Evolutionary conservation across 2,888 invertebrate species (phyloP), one percentile per base, ranked within the genome.

Genomic region (Cantharis rustica): DNA sequence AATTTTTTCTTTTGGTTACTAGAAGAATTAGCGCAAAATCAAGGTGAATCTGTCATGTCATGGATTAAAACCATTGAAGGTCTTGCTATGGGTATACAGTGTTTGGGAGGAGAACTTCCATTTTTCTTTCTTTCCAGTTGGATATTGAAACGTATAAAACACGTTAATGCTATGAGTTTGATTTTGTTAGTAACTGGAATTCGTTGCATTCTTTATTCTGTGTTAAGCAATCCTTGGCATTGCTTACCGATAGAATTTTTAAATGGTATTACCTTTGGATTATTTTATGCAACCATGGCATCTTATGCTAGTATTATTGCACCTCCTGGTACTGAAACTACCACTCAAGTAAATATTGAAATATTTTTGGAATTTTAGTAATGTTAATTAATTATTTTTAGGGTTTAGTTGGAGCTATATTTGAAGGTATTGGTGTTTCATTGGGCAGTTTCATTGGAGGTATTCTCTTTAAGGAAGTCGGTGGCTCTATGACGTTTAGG

Each of bases 201-300:
- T 0, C 91, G 98, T 70, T 95, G 96, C 84, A 89, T 96, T 78
- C 89, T 94, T 15, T 98, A 98, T 86, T 97, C 96, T 2, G 88
- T 94, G 72, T 88, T 97, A 72, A 89, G 89, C 0, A 93, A 96
- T 87, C 93, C 96, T 0, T 97, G 97, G 96, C 93, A 92, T 90
- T 93, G 95, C 68, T 89, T 98, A 76, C 93, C 96, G 0, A 92
- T 98, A 71, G 98, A 98, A 87, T 87, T 96, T 78, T 88, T 95
- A 10, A 96, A 98, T 87, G 97, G 98, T 0, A 89, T 97, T 17
- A 96, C 97, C 0, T 95, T 95, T 86, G 97, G 97, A 16, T 91
- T 97, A 85, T 95, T 95, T 84, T 97, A 95, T 87, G 93, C 96
- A 0, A 94, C 95, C 10, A 95, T 96, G 95, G 93, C 96, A 16